Percentiles rank a stretch among this genome's conserved stretches.
These are phyloP conservation scores for Dicaeum eximium DNA, from an alignment of 2,113 vertebrate genomes.

Conservation along the genomic window DNA sequence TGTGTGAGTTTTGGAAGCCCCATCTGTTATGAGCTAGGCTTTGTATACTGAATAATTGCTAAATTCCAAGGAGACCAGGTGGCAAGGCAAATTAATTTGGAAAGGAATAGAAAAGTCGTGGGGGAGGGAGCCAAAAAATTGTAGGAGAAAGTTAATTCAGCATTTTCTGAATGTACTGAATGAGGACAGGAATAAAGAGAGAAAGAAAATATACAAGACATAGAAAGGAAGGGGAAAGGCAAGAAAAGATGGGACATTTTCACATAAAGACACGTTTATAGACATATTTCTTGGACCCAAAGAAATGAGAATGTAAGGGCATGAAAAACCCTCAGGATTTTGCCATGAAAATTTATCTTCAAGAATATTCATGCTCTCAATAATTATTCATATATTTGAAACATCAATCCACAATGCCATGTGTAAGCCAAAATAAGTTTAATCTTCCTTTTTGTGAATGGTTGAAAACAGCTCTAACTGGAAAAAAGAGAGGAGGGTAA, in stretches of 20 bases:
- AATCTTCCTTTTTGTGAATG: neutral
- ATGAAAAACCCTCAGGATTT: neutral
- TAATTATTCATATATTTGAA: neutral
- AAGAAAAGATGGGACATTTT: neutral
- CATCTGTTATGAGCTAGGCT: slow-evolving; percentile 49
- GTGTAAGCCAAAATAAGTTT: neutral
- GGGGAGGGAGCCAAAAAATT: neutral
- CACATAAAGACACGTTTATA: neutral
- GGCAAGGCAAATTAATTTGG: slow-evolving; percentile 62
- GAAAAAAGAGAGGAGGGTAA: neutral
- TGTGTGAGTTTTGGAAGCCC: slow-evolving; percentile 33
- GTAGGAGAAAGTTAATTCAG: slow-evolving; percentile 28
- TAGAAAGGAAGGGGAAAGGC: neutral
- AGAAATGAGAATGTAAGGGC: neutral
- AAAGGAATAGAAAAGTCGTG: slow-evolving; percentile 31
- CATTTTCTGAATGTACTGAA: neutral
- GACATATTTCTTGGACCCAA: neutral
- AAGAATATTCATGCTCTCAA: neutral
- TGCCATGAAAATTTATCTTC: neutral
- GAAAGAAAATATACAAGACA: neutral
- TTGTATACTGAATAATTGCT: slow-evolving; percentile 56
- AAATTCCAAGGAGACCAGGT: slow-evolving; percentile 53
- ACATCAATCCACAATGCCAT: neutral
- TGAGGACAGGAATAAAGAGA: neutral
- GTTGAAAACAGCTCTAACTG: neutral